Percentiles rank a stretch among this genome's conserved stretches.
Conservation (phyloP, 2,888 invertebrate genomes). For the Latheticus oryzae region DNA sequence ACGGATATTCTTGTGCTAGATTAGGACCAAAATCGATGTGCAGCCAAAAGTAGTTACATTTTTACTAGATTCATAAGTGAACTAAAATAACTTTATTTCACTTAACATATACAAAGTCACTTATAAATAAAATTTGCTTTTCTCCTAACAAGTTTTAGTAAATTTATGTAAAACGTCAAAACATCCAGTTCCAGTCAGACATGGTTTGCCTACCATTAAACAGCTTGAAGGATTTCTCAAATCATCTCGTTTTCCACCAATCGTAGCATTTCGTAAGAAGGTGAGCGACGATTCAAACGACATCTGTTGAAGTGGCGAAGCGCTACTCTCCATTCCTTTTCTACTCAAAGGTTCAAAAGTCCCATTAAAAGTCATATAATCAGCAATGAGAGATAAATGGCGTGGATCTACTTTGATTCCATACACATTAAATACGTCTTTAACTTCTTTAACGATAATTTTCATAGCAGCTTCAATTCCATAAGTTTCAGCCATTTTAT, state of each 20-base stretch:
- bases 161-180: conserved; percentile 67
- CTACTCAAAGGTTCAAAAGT: conserved; percentile 90
- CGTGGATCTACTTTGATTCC: conserved; percentile 95
- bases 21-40: too few species aligned
- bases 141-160: too few species aligned
- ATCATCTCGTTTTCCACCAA: conserved; percentile 78
- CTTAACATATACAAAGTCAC: too few species aligned
- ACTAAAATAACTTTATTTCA: too few species aligned
- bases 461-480: conserved; percentile 96
- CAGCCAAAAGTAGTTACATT: too few species aligned
- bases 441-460: conserved; percentile 93
- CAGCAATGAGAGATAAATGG: conserved; percentile 92
- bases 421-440: conserved; percentile 96
- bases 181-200: conserved; percentile 84
- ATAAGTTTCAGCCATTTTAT: conserved; percentile 88
- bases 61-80: too few species aligned
- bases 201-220: conserved; percentile 87
- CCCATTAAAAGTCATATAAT: conserved; percentile 98
- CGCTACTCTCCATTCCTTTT: conserved; percentile 88
- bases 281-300: conserved; percentile 94
- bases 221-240: conserved; percentile 88
- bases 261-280: conserved; percentile 84
- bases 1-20: too few species aligned
- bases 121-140: too few species aligned
- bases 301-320: conserved; percentile 97